phyloP scores from a whole-genome alignment of 2,113 vertebrate genomes.

The Lynx canadensis region DNA sequence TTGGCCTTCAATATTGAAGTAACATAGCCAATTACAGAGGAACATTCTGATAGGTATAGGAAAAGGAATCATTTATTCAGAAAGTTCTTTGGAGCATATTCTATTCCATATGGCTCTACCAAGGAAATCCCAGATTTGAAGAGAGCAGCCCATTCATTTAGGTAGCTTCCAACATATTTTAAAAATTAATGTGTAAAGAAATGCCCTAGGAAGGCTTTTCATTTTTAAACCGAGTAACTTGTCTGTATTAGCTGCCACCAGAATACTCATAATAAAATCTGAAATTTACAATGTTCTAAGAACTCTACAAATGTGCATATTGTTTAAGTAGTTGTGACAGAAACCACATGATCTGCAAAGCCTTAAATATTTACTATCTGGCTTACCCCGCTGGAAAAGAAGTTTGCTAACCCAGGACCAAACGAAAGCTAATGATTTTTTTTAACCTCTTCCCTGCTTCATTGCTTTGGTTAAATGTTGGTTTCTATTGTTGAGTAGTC shows the following conservation, averaged over 20 bases:
- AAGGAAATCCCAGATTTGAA: background rate
- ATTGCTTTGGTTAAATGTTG: background rate
- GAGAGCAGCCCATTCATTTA: background rate
- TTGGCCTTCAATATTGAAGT: background rate
- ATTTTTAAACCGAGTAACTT: slow-evolving; percentile 18
- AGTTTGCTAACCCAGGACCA: background rate
- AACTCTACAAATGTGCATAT: background rate
- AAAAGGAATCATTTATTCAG: background rate
- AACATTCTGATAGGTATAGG: background rate
- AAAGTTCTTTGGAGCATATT: background rate
- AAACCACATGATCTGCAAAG: background rate
- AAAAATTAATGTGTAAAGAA: background rate
- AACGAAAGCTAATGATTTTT: background rate
- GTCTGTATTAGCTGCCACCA: background rate
- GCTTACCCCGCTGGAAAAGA: background rate
- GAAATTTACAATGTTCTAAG: background rate
- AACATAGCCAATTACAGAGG: background rate
- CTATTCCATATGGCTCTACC: background rate
- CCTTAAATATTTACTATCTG: background rate
- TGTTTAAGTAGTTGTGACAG: background rate
- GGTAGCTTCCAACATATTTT: background rate
- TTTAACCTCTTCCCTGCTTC: background rate
- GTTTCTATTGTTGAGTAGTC: background rate
- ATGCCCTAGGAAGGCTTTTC: background rate
- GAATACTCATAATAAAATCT: slow-evolving; percentile 18